A percentile compares a stretch with the other conserved stretches of the same genome.
phyloP scores from a whole-genome alignment of 2,888 invertebrate genomes.

The Andricus curvator region DNA sequence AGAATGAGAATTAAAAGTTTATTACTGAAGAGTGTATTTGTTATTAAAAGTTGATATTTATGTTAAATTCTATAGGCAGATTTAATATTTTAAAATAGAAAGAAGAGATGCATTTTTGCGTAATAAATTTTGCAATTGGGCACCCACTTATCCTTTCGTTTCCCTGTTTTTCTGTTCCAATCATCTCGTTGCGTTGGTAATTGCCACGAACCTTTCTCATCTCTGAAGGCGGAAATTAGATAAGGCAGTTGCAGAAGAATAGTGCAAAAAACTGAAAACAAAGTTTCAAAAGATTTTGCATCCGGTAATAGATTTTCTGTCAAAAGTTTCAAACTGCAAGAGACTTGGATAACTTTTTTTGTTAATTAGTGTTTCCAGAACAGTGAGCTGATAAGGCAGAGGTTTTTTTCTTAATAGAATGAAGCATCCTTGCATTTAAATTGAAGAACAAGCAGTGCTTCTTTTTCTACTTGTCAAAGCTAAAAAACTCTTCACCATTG shows the following conservation, averaged over 20 bases:
- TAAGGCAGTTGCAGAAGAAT: conserved; percentile 3
- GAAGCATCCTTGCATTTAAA: background rate
- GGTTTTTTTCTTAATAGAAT: background rate
- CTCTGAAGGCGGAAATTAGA: conserved; percentile 8
- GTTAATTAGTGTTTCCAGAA: background rate
- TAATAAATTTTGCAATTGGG: conserved; percentile 12
- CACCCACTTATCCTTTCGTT: conserved; percentile 2
- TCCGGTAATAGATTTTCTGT: background rate
- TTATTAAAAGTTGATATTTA: background rate
- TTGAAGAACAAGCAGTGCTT: background rate
- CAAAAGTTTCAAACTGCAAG: background rate
- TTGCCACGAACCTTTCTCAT: conserved; percentile 1
- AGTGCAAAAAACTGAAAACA: background rate
- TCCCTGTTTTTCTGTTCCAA: background rate
- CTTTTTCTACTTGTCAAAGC: background rate
- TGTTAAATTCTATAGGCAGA: background rate
- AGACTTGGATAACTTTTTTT: background rate
- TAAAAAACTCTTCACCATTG: too few species aligned
- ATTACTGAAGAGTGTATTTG: background rate
- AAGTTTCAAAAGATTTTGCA: background rate
- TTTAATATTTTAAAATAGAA: background rate
- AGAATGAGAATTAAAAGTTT: background rate
- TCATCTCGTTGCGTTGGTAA: conserved; percentile 8
- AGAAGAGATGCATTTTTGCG: background rate
- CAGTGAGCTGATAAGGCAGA: background rate